Base-by-base conservation (phyloP, 2,797 vertebrate genomes). In the Lepilemur ruficaudatus region DNA sequence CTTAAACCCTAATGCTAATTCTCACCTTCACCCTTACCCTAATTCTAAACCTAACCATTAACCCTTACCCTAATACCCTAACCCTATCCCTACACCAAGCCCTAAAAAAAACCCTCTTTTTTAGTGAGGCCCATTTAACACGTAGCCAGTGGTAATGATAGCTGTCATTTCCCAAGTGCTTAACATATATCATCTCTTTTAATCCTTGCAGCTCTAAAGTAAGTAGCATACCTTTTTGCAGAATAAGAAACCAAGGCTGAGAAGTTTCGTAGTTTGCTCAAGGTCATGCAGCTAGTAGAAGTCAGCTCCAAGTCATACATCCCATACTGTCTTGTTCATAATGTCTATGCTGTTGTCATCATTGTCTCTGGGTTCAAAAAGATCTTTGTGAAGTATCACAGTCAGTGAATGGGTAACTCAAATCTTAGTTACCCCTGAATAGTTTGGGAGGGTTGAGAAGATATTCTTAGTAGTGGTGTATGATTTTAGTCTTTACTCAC, bases 191-290 rank as follows among this genome's bases (percentile, higher is more conserved):
- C 55, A 0, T 83, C 35, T 55, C 30, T 63, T 55, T 41, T 23
- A 72, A 52, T 48, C 41, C 30, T 50, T 17, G 41, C 8, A 43
- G n/a, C 80, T 46, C 75, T 70, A 9, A 73, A 28, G 50, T 22
- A 80, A 80, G 75, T 50, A 78, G 70, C 15, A 2, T 59, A 6
- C 65, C 89, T 89, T 91, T 91, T 95, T 94, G 94, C 93, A 95
- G 94, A 96, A 7, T 59, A 73, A 87, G 97, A 94, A 97, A 98
- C 81, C 69, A 94, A 93, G 96, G 92, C 96, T 59, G 92, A 96
- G 97, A 83, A 79, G 72, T 91, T 69, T 12, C 78, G 59, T 87
- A 25, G 80, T 96, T 94, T 96, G 97, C 96, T 97, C 97, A 94
- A 96, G 97, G 97, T 97, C 93, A 32, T 93, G 43, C 63, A 92